Evolutionary conservation across 2,113 vertebrate genomes (phyloP).

Genomic region (Bothrops jararaca): DNA sequence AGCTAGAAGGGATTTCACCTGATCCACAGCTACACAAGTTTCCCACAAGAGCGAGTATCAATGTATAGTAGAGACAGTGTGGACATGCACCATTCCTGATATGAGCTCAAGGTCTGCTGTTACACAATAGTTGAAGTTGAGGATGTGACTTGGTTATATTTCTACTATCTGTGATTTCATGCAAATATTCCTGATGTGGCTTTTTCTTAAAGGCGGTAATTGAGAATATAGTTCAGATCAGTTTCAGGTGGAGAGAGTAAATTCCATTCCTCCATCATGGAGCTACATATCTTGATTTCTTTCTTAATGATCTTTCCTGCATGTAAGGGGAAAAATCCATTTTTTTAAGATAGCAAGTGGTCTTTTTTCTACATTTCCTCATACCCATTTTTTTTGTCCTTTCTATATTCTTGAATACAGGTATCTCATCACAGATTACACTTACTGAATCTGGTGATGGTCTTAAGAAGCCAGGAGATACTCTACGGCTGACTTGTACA

Average conservation of each 20-base stretch:
- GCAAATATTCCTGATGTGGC: neutral
- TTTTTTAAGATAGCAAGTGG: neutral
- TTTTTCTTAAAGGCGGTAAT: neutral
- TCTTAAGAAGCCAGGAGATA: neutral
- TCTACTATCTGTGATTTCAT: neutral
- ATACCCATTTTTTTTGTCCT: neutral
- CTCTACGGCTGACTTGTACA: neutral
- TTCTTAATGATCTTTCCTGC: neutral
- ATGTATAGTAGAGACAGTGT: neutral
- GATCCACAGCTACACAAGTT: too few species aligned
- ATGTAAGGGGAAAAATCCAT: neutral
- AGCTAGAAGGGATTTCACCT: too few species aligned
- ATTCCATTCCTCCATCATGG: neutral
- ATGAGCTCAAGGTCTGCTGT: neutral
- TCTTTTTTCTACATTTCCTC: neutral
- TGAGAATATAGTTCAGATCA: neutral
- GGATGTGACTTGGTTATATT: neutral
- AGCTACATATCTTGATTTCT: neutral
- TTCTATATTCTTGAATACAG: neutral
- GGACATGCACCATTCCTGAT: neutral
- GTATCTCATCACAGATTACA: neutral
- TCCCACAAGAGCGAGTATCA: neutral
- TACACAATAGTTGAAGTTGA: neutral
- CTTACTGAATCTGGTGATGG: neutral
- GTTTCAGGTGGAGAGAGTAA: neutral